Evolutionary conservation across 2,113 vertebrate species (phyloP).

Genomic region (Callorhinus ursinus): DNA sequence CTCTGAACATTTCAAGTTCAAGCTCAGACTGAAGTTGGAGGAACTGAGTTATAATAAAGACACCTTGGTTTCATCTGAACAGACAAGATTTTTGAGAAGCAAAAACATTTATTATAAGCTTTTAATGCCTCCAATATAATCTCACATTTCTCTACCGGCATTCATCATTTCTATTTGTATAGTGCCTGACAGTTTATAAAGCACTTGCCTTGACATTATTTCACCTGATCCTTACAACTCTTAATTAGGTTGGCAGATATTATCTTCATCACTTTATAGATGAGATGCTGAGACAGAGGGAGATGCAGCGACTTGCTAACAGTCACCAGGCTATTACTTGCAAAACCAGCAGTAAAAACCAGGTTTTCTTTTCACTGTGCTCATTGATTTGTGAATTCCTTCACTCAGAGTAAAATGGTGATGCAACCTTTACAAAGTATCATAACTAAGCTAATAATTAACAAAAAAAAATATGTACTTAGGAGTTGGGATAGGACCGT

Average conservation of each 20-base stretch:
- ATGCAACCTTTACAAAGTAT: background rate
- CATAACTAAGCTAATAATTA: conserved; percentile 49
- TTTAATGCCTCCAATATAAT: conserved; percentile 63
- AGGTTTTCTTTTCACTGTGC: background rate
- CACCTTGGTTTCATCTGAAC: conserved; percentile 19
- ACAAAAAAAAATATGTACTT: background rate
- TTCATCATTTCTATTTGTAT: conserved; percentile 18
- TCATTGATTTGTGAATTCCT: conserved; percentile 31
- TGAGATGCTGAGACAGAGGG: background rate
- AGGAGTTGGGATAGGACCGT: background rate
- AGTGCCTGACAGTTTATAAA: conserved; percentile 53
- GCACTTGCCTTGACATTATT: conserved; percentile 55
- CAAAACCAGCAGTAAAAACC: background rate
- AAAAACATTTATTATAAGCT: conserved; percentile 50
- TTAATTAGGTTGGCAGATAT: conserved; percentile 59
- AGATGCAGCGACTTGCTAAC: conserved; percentile 17
- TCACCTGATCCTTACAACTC: conserved; percentile 57
- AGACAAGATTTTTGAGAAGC: conserved; percentile 42
- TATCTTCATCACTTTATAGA: conserved; percentile 56
- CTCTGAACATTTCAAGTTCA: background rate
- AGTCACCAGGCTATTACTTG: background rate
- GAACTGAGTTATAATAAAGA: conserved; percentile 27
- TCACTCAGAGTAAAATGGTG: conserved; percentile 14
- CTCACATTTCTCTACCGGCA: conserved; percentile 28
- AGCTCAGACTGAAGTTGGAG: background rate